Conservation (phyloP, 2,888 invertebrate genomes). For the Cheilosia soror region DNA sequence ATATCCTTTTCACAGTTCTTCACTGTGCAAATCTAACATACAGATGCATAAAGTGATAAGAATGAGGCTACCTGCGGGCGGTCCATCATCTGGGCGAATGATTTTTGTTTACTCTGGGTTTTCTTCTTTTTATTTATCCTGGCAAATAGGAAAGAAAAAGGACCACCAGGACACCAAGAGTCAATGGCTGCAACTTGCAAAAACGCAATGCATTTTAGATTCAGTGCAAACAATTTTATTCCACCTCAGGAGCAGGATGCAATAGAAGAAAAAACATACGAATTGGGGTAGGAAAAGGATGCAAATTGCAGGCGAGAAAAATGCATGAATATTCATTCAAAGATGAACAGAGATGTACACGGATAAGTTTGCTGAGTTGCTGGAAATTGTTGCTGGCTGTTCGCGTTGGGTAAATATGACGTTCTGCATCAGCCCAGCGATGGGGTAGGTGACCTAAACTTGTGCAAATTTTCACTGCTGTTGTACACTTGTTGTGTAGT, state of each 20-base stretch:
- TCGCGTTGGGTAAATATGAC: constrained; percentile 56
- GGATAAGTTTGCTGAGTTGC: constrained; percentile 70
- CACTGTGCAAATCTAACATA: constrained; percentile 69
- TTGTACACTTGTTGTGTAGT: constrained; percentile 45
- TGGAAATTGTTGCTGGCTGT: constrained; percentile 23
- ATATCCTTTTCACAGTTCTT: constrained; percentile 49
- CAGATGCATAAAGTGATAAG: constrained; percentile 75
- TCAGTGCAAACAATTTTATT: constrained; percentile 70
- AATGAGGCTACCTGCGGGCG: constrained; percentile 66
- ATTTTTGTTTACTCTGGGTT: constrained; percentile 59
- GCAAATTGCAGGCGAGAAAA: constrained; percentile 63
- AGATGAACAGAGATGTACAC: constrained; percentile 68
- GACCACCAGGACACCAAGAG: constrained; percentile 28
- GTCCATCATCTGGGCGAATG: constrained; percentile 57
- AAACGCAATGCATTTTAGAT: constrained; percentile 75
- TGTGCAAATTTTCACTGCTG: constrained; percentile 70
- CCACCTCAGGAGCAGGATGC: constrained; percentile 30
- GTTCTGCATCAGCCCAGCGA: neutral
- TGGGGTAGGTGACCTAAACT: constrained; percentile 74
- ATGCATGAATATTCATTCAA: constrained; percentile 73
- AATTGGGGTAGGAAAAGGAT: constrained; percentile 46
- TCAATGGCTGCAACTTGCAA: constrained; percentile 66
- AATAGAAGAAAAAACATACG: neutral
- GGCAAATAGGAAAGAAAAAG: constrained; percentile 54
- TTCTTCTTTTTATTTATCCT: constrained; percentile 50